A percentile compares a stretch with the other conserved stretches of the same genome.
phyloP scores from a whole-genome alignment of 2,113 vertebrate species.

The Amblyornis subalaris region DNA sequence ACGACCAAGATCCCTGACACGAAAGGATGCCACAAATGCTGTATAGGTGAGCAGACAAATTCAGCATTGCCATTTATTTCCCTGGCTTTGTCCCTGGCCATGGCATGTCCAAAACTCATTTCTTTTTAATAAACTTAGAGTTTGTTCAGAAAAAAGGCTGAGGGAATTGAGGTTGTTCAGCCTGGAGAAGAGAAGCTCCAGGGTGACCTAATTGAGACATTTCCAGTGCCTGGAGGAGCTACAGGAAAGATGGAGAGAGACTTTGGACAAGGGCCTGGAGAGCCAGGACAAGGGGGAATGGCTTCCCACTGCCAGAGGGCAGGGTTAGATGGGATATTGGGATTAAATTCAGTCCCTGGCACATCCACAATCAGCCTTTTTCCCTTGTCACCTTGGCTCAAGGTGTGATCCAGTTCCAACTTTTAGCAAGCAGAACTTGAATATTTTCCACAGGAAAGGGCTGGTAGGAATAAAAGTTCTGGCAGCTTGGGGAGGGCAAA shows the following conservation, averaged over 20 bases:
- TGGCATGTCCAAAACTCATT: background rate
- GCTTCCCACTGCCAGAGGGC: background rate
- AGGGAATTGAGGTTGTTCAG: background rate
- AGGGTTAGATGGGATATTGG: accelerated
- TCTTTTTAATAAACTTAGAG: background rate
- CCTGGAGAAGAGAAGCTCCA: background rate
- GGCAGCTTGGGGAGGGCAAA: background rate
- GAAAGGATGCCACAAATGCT: constrained; percentile 98
- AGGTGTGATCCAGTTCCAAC: background rate
- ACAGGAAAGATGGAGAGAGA: background rate
- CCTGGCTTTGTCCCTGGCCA: background rate
- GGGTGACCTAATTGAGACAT: background rate
- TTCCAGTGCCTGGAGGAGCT: background rate
- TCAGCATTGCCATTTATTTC: background rate
- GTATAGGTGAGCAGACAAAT: constrained; percentile 84
- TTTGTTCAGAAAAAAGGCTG: background rate
- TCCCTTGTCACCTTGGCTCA: background rate
- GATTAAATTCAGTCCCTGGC: background rate
- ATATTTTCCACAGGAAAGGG: background rate
- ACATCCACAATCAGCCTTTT: background rate
- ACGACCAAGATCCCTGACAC: constrained; percentile 98
- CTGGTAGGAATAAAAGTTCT: background rate
- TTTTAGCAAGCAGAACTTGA: background rate
- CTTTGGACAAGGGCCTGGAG: background rate
- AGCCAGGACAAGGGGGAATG: background rate